Base-by-base conservation (phyloP, 2,113 vertebrate species). In the Lepisosteus oculatus region DNA sequence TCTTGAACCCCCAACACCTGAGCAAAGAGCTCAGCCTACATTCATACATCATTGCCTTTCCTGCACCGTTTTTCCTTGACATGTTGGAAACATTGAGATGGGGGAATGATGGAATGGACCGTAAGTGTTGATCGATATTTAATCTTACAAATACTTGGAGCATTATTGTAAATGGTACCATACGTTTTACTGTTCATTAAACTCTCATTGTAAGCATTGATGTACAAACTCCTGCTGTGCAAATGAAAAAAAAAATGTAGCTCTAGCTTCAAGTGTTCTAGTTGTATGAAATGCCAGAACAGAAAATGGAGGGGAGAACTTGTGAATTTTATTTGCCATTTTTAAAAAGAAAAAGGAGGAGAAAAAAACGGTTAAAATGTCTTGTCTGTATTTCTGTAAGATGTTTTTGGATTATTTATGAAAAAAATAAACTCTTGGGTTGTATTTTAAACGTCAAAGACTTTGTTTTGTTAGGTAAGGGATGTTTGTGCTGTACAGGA, bases 101-200 rank as follows among this genome's bases (percentile, higher is more conserved):
- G 14, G 5, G 8, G 17, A 61, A 61, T 61, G 59, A 61, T 61
- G 59, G 17, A 61, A 61, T 61, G 59, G 13, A 11, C 5, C 4
- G 6, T 29, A 51, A 5, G 6, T 61, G 59, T 6, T 3, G 17
- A 80, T 86, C 80, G 77, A 81, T 87, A 84, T 81, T 80, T 73
- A 81, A 79, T 84, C 76, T 80, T 57, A 76, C 75, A 77, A 80
- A 76, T 78, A 69, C 55, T 29, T 69, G 62, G 72, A 74, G 77
- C 74, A 67, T 67, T 62, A 69, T 67, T 56, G 47, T 65, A 68
- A 66, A 69, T 73, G 72, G 77, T 61, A 67, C 59, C 67, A 13
- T 74, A 63, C 45, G 67, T 61, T 73, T 67, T 59, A 70, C 66
- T 71, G 62, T 72, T 74, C 68, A 61, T 65, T 71, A 70, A 69